Evolutionary conservation across 2,797 vertebrate genomes (phyloP), one percentile per base, ranked within the genome.

Genomic region (Smutsia temminckii): DNA sequence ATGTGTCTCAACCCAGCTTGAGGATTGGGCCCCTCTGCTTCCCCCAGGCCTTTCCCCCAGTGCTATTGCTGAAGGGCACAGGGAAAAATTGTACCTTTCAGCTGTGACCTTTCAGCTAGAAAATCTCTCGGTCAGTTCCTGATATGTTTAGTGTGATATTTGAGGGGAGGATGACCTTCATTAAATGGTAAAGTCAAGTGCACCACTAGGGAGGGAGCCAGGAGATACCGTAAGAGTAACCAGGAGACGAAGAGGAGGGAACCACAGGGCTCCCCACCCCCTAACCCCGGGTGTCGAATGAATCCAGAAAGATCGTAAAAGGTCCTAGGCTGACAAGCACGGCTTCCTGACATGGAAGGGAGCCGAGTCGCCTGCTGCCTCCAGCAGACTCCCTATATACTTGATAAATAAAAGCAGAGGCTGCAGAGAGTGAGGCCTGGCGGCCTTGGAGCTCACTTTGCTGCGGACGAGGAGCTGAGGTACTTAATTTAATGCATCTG

Each of bases 151-250:
- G 89, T 49, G n/a, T 91, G 93, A 46, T 96, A 95, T 97, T 96
- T 96, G 72, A 46, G 5, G 42, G 42, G 68, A 75, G n/a, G 57
- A 83, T 63, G 84, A 89, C 91, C 94, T 97, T 96, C 95, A 95
- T 95, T 96, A 94, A 95, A 91, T 57, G 29, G 55, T 93, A 96
- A 96, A 93, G 69, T 94, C 95, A 97, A 94, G 77, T 80, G 61
- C 66, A 91, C 84, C 51, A 46, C 14, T 91, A 66, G 40, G 55
- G 46, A 64, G 42, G 46, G 59, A 89, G 32, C 16, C 10, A 40
- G 23, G 55, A 95, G 83, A 85, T 8, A 29, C 32, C 14, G 6
- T 17, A 29, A 74, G 61, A 86, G 40, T 83, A 51, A 37, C 32
- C 78, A 88, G 61, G n/a, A 88, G 18, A 20, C 63, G 74, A 55